Evolutionary conservation across 2,797 vertebrate species (phyloP), one percentile per base, ranked within the genome.

Genomic region (Hydrolagus colliei): DNA sequence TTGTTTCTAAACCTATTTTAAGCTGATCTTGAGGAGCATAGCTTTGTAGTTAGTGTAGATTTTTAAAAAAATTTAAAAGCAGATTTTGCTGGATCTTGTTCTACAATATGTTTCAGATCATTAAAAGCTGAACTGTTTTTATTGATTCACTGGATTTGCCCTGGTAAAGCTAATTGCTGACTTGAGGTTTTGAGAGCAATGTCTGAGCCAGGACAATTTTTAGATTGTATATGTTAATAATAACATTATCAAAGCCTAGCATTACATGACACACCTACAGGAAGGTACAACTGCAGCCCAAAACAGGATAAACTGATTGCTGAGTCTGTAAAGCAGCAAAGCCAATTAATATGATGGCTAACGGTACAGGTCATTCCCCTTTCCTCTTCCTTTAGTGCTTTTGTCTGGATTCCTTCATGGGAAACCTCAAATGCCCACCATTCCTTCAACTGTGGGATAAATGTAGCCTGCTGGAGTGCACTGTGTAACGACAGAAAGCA

Each of bases 371-470:
- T 27, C 13, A 14, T 41, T 9, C 16, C 22, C 13, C 27, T 65
- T 82, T 35, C 27, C 27, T 22, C 5, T 68, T n/a, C 9, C 22
- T 10, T 71, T n/a, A 68, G 13, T 68, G 65, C 9, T 71, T 8
- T 68, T 68, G 14, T 82, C 63, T 82, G 79, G 65, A 67, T 16
- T 67, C 63, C 41, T 82, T 68, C 27, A 82, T 82, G 79, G 32
- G 65, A 82, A 82, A 35, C 41, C 20, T 8, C 79, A 82, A 41
- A 9, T 20, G 14, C 16, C 32, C 63, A 3, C 41, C 27, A 82
- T 68, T 68, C 68, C 32, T 20, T 11, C 65, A 27, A 82, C 18
- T 68, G n/a, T 41, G 62, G 16, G 32, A 32, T 14, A 22, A 67
- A 65, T 77, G 59, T 3, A n/a, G 14, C 41, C 41, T 18, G 41